Base-by-base conservation (phyloP, 1,140 invertebrate genomes). In the Dermatophagoides farinae region DNA sequence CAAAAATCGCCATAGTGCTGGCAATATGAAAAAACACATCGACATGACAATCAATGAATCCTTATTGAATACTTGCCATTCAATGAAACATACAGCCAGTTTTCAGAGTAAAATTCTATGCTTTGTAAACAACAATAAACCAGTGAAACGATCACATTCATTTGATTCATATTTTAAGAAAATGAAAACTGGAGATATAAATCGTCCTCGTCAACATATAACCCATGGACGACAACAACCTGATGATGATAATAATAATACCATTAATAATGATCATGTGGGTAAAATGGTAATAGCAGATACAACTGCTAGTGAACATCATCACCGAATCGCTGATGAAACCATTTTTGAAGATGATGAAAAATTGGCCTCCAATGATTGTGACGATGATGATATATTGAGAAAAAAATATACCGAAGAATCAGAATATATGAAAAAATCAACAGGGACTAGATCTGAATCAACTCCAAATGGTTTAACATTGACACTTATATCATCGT, bases 121-220 rank as follows among this genome's bases (percentile, higher is more conserved):
- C 8, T 31, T 31, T 31, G 31, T 2, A 31, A 31, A 31, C 14
- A 46, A 20, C 16, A 58, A 20, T 46, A 58, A 58, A 58, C n/a
- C 39, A 46, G 43, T 58, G 57, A 58, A 44, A 44, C 57, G 57
- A 20, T 43, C 57, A 14, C 2, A 58, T 55, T 55, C 47, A 6
- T 58, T 58, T 23, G 57, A 58, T 46, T 58, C 57, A 46, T 58
- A 44, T 23, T 58, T 58, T 55, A 55, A 55, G 53, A 55, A 55
- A 14, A 14, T 55, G 14, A 14, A 23, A 38, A 23, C 53, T 23
- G 31, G 31, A 4, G 31, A 31, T 31, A 4, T 8, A 8, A 31
- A 31, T 31, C 31, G 8, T 8, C 31, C 8, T 31, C 31, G 8
- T 31, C 31, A 31, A 2, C 31, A 31, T 31, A 31, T 31, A 31